Evolutionary conservation across 2,113 vertebrate genomes (phyloP), one percentile per base, ranked within the genome.

Genomic region (Lucifuga dentata): DNA sequence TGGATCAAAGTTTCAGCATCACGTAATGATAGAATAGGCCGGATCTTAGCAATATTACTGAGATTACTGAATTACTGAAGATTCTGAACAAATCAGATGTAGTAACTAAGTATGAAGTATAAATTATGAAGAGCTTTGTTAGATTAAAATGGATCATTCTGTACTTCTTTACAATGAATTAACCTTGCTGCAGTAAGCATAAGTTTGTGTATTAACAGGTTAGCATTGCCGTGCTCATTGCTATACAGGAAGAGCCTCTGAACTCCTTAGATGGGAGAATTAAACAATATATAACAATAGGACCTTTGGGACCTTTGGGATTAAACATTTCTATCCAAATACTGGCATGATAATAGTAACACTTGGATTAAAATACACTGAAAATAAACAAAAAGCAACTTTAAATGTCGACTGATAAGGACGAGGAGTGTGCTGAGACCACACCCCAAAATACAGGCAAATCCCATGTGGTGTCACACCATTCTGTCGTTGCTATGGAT

Each of bases 401-500:
- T 75, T 45, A 11, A 72, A 20, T 12, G 17, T 3, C 9, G 17
- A 3, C 26, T 41, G 58, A 29, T 5, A 9, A 20, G 23, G 39
- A 81, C 29, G 33, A 71, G 49, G 43, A n/a, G 64, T 35, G 61
- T 3, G 3, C 21, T 23, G n/a, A 76, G 51, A 59, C 76, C 86
- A 68, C 82, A 63, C 84, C 86, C 84, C 68, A 73, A 46, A 80
- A 86, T 71, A 80, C 69, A 24, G 77, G 52, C 73, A 76, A 89
- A 76, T 85, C 85, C 71, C 87, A 84, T 79, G 78, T 74, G 78
- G 78, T 84, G 74, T 84, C 71, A 81, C 79, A 74, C 87, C 73
- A 78, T 86, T 84, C 72, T 65, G 69, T 38, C 15, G 84, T 91
- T 84, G 66, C 82, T 63, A 89, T 89, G 86, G 87, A 80, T 79